phyloP scores from a whole-genome alignment of 1,140 invertebrate genomes.

The Phthorimaea operculella region DNA sequence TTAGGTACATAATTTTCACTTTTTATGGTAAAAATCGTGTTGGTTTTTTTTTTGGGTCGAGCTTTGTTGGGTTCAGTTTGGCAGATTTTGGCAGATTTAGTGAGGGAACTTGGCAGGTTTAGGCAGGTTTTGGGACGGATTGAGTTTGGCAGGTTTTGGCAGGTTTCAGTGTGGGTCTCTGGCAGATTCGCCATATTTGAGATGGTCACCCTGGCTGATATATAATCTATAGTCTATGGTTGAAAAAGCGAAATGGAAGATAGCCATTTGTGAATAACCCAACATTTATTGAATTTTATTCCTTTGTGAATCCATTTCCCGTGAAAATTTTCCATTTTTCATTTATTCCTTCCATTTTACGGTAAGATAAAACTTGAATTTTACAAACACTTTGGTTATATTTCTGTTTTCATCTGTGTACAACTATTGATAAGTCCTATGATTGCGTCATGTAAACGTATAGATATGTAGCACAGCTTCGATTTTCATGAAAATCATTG shows the following conservation, averaged over 20 bases:
- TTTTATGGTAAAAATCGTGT: too few relatives aligned
- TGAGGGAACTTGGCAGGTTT: too few relatives aligned
- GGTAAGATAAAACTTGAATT: conserved; percentile 19
- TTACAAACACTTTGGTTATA: conserved; percentile 39
- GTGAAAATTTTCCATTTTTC: conserved; percentile 19
- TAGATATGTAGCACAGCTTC: conserved; percentile 33
- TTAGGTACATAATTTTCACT: too few relatives aligned
- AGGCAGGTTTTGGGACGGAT: too few relatives aligned
- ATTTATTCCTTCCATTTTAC: conserved; percentile 17
- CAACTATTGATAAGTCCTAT: conserved; percentile 55
- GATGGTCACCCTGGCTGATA: too few relatives aligned
- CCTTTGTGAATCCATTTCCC: conserved; percentile 9
- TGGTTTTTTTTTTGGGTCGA: too few relatives aligned
- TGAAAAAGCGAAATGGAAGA: conserved; percentile 30
- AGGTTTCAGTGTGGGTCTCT: too few relatives aligned
- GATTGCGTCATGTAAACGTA: conserved; percentile 65
- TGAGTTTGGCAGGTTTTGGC: too few relatives aligned
- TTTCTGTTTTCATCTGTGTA: conserved; percentile 51
- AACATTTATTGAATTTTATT: conserved; percentile 17
- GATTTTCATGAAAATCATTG: conserved; percentile 23
- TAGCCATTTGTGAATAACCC: conserved; percentile 48
- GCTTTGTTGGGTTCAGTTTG: too few relatives aligned
- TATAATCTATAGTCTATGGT: conserved; percentile 14
- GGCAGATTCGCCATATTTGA: too few relatives aligned
- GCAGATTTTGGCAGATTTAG: too few relatives aligned